Conservation (phyloP, 1,140 invertebrate species). For the Danaus melanippus region DNA sequence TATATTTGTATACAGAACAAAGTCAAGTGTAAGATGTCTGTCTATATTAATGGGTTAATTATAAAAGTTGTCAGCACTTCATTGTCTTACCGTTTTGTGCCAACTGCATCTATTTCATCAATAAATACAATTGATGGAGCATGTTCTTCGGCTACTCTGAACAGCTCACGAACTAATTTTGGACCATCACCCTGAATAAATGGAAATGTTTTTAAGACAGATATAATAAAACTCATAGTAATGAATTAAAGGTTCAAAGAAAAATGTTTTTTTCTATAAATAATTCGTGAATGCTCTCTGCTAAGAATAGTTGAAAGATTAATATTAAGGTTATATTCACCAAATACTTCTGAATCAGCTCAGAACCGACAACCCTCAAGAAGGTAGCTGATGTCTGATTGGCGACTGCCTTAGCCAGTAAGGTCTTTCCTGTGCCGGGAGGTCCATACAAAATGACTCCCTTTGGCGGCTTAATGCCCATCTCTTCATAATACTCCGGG, state of each 20-base stretch:
- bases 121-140: conserved; percentile 99
- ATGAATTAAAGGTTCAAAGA: too few relatives aligned
- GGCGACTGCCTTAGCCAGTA: conserved; percentile 98
- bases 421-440: conserved; percentile 98
- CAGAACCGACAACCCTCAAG: conserved; percentile 97
- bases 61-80: too few relatives aligned
- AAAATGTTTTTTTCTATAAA: too few relatives aligned
- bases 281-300: too few relatives aligned
- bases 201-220: neutral
- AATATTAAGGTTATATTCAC: conserved; percentile 60
- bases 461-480: conserved; percentile 99
- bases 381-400: conserved; percentile 99
- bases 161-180: conserved; percentile 97
- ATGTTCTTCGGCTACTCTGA: conserved; percentile 99
- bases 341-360: conserved; percentile 99
- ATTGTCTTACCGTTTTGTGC: conserved; percentile 87
- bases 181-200: conserved; percentile 92
- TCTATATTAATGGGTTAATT: neutral
- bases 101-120: conserved; percentile 99
- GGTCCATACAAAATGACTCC: conserved; percentile 99
- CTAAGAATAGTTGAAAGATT: too few relatives aligned
- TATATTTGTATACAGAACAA: neutral
- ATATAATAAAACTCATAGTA: too few relatives aligned
- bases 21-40: neutral
- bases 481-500: conserved; percentile 99